Conservation (phyloP, 2,797 vertebrate genomes). For the Ibycter americanus region DNA sequence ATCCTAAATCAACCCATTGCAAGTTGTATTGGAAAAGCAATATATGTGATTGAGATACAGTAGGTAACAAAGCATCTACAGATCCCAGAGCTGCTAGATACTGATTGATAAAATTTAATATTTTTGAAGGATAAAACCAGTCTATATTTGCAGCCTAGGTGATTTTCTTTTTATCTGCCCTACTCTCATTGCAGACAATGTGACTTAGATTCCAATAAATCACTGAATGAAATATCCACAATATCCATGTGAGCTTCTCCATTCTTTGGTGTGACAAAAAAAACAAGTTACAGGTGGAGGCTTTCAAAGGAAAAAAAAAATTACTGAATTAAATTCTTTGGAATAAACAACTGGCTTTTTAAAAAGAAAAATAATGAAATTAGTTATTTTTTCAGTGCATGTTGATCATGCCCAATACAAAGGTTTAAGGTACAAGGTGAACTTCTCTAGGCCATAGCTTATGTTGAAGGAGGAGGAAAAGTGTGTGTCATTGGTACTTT, state of each 20-base stretch:
- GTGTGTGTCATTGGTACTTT: not conserved
- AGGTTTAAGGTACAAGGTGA: not conserved
- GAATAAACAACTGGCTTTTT: not conserved
- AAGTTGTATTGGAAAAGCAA: conserved; percentile 53
- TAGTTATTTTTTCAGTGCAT: not conserved
- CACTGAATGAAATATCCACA: conserved; percentile 13
- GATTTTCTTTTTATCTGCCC: conserved; percentile 36
- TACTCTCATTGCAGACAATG: not conserved
- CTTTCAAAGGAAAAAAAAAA: not conserved
- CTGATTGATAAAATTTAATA: conserved; percentile 72
- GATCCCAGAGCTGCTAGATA: conserved; percentile 41
- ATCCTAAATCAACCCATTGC: conserved; percentile 52
- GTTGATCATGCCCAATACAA: not conserved
- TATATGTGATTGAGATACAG: conserved; percentile 53
- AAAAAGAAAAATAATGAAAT: not conserved
- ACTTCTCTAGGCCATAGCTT: not conserved
- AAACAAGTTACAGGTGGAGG: not conserved
- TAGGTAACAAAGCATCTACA: conserved; percentile 34
- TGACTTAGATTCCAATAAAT: conserved; percentile 38
- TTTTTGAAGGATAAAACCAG: conserved; percentile 52
- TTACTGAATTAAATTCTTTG: not conserved
- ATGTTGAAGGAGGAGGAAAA: not conserved
- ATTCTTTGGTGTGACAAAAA: not conserved
- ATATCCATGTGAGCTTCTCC: not conserved
- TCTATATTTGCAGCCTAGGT: conserved; percentile 2